phyloP scores from a whole-genome alignment of 2,113 vertebrate genomes.

The Amphiprion ocellaris region DNA sequence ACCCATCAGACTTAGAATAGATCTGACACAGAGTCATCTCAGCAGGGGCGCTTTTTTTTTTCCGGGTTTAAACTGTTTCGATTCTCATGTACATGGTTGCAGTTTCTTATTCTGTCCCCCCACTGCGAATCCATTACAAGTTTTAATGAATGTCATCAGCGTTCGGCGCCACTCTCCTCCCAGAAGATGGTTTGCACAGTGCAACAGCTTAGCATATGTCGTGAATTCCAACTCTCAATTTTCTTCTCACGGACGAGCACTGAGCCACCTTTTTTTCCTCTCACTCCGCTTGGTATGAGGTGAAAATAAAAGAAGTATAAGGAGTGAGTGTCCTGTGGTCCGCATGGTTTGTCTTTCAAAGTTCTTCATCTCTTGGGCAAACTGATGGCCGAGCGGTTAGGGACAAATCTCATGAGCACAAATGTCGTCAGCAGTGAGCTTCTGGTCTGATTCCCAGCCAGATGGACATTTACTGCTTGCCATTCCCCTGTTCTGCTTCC shows the following conservation, averaged over 20 bases:
- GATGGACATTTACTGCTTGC: no score
- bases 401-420: no score
- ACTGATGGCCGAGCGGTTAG: no score
- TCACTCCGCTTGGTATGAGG: conserved; percentile 15
- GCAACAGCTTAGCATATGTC: conserved; percentile 29
- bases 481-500: no score
- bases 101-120: conserved; percentile 37
- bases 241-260: not conserved
- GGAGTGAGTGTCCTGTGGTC: conserved; percentile 13
- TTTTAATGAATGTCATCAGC: conserved; percentile 58
- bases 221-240: conserved; percentile 13
- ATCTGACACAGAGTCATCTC: conserved; percentile 32
- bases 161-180: not conserved
- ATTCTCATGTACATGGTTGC: conserved; percentile 11
- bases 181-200: conserved; percentile 16
- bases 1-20: conserved; percentile 41
- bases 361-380: conserved; percentile 12
- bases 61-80: conserved; percentile 1
- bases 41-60: conserved; percentile 29
- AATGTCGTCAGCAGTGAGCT: no score
- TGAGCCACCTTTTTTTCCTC: conserved; percentile 2
- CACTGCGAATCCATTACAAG: conserved; percentile 53
- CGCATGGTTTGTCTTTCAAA: conserved; percentile 21
- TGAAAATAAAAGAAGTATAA: conserved; percentile 58
- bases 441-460: no score